Conservation (phyloP, 2,113 vertebrate genomes). For the Macaca nemestrina region DNA sequence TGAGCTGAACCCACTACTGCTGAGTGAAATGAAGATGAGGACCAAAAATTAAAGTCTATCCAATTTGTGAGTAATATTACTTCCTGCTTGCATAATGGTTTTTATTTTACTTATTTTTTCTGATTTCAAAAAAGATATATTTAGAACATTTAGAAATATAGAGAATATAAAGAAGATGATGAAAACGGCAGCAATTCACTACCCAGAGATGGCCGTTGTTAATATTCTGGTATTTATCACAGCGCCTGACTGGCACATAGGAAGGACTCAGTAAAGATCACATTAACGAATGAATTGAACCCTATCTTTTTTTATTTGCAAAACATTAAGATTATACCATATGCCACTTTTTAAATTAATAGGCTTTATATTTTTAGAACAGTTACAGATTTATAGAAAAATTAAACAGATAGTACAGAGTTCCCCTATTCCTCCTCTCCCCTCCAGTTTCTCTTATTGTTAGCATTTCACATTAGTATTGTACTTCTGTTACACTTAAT, state of each 20-base stretch:
- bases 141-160: background rate
- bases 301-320: background rate
- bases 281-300: background rate
- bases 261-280: background rate
- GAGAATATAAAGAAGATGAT: background rate
- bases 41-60: background rate
- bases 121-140: background rate
- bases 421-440: background rate
- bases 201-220: background rate
- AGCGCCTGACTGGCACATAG: background rate
- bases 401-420: background rate
- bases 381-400: background rate
- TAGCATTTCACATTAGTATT: background rate
- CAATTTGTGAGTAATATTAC: background rate
- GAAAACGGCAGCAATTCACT: background rate
- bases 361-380: background rate
- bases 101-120: slow-evolving; percentile 18
- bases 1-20: background rate
- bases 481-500: background rate
- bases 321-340: background rate
- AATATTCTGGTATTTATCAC: background rate
- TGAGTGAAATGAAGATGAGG: background rate
- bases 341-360: background rate
- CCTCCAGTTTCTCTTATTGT: background rate
- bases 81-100: background rate